A percentile compares a stretch with the other conserved stretches of the same genome.
Evolutionary conservation across 2,113 vertebrate genomes (phyloP).

Genomic region (Columba janthina): DNA sequence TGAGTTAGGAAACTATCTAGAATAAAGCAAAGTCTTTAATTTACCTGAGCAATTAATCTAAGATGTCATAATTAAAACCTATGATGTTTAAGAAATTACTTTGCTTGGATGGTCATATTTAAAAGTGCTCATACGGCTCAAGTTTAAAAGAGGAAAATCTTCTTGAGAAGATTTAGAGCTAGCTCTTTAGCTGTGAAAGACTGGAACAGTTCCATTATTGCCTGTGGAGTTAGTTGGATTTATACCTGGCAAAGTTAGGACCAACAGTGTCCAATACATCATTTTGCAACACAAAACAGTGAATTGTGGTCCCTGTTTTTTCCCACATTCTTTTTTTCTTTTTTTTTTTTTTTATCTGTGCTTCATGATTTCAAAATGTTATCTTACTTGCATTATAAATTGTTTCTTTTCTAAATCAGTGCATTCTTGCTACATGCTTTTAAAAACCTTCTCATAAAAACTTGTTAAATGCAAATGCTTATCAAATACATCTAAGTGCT

Average conservation of each 20-base stretch:
- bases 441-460: neutral
- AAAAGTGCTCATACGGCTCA: neutral
- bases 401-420: neutral
- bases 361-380: neutral
- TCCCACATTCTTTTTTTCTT: neutral
- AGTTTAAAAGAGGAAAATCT: constrained; percentile 5
- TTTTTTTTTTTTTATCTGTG: neutral
- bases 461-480: neutral
- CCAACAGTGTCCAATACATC: neutral
- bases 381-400: too few species aligned
- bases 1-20: neutral
- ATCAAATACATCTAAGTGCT: neutral
- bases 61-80: neutral
- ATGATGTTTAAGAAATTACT: neutral
- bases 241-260: neutral
- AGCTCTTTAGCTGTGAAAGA: neutral
- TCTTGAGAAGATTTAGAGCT: constrained; percentile 6
- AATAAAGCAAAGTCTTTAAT: neutral
- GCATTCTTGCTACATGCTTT: neutral
- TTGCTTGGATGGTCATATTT: neutral
- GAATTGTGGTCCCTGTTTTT: neutral
- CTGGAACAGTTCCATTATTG: neutral
- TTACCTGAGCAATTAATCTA: neutral
- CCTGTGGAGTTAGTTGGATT: neutral
- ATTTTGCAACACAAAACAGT: neutral